Evolutionary conservation across 2,113 vertebrate genomes (phyloP), one percentile per base, ranked within the genome.

Genomic region (Seriola quinqueradiata): DNA sequence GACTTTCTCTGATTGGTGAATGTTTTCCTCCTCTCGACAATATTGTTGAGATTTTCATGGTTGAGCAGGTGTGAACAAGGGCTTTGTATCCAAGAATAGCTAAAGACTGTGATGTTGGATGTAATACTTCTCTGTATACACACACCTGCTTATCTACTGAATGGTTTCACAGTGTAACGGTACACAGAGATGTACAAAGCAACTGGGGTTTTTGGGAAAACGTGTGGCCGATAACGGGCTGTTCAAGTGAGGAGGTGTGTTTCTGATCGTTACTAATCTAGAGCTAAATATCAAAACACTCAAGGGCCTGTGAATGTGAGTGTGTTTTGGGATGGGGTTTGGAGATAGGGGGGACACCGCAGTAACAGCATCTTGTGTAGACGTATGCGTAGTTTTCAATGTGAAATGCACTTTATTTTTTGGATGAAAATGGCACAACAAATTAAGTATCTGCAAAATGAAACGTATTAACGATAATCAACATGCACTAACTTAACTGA

Each of bases 351-450:
- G 77, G 74, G 85, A 68, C 57, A 61, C 83, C 87, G 88, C 84
- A 82, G 90, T 91, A 87, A 92, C 87, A 94, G 94, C 93, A 95
- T 95, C 90, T 93, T 94, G 92, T 95, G 92, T 94, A 95, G 89
- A 95, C 48, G 85, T 94, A 92, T 91, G 91, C 86, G 21, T 95
- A 93, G 92, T 94, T 92, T 86, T 94, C 89, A 94, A 95, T 95
- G 94, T 95, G 91, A 96, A 95, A 96, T 95, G 95, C 95, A 96
- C 95, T 96, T 96, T 96, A 95, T 94, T 95, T 94, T 92, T 91
- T 87, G 78, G 84, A 91, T 83, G 86, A 95, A 89, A 94, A 95
- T 91, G 95, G 95, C 95, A 95, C 95, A 95, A 95, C 76, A 85
- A 92, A 91, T 92, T 84, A 94, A 93, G 92, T 95, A 95, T 95